Conservation (phyloP, 2,113 vertebrate species). For the Sebastes schlegelii region DNA sequence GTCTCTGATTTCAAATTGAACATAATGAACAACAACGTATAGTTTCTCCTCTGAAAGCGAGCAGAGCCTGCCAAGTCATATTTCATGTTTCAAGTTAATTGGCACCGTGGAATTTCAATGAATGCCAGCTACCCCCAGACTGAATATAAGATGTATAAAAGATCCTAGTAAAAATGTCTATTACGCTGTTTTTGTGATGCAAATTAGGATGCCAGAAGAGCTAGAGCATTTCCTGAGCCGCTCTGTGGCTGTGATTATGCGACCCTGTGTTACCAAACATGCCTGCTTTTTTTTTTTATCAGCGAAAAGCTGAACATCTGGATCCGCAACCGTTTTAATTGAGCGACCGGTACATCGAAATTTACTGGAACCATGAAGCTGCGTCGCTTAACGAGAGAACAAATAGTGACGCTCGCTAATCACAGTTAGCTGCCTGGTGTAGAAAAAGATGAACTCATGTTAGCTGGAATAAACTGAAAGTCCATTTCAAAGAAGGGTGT, state of each 20-base stretch:
- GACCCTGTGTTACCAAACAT: conserved; percentile 21
- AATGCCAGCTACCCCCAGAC: conserved; percentile 45
- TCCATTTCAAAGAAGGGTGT: conserved; percentile 29
- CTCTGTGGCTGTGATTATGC: conserved; percentile 52
- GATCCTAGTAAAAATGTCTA: conserved; percentile 63
- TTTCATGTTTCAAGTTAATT: conserved; percentile 59
- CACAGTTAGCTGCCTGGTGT: conserved; percentile 3
- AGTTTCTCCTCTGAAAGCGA: conserved; percentile 30
- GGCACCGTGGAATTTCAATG: conserved; percentile 52
- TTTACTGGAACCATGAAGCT: conserved; percentile 46
- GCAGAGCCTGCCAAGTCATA: conserved; percentile 15
- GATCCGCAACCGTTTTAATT: conserved; percentile 55
- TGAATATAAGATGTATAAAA: conserved; percentile 53
- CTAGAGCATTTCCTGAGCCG: conserved; percentile 57
- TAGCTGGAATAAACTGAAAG: conserved; percentile 6
- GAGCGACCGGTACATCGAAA: conserved; percentile 19
- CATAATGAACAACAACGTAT: conserved; percentile 18
- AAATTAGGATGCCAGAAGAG: conserved; percentile 54
- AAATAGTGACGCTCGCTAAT: conserved; percentile 3
- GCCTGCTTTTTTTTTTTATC: conserved; percentile 4
- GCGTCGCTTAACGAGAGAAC: conserved; percentile 7
- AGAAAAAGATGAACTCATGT: background rate
- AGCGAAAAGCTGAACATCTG: conserved; percentile 62
- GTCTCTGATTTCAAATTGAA: conserved; percentile 28
- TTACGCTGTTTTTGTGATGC: conserved; percentile 63